Percentiles rank a stretch among this genome's conserved stretches.
Conservation (phyloP, 2,797 vertebrate species). For the Scarus forsteni region DNA sequence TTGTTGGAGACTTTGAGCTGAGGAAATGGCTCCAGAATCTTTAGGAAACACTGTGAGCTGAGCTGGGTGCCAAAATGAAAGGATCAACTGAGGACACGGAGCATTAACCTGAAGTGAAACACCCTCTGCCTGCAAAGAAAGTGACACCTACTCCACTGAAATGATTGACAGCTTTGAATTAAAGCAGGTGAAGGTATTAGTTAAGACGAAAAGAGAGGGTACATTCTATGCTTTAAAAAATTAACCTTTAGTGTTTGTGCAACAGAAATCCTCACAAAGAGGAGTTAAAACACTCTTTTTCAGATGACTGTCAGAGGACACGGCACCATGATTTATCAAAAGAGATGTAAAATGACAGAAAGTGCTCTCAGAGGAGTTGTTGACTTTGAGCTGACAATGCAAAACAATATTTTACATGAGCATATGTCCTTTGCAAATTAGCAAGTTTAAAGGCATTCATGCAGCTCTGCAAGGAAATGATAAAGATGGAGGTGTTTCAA, state of each 20-base stretch:
- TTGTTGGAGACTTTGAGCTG: conserved; percentile 13
- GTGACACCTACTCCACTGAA: conserved; percentile 6
- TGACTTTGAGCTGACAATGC: conserved; percentile 2
- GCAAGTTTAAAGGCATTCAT: neutral
- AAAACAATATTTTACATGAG: neutral
- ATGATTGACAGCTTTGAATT: conserved; percentile 40
- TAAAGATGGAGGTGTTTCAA: too few species aligned
- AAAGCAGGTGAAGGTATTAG: conserved; percentile 33
- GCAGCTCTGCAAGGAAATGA: neutral
- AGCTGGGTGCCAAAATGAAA: conserved; percentile 25
- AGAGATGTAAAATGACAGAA: conserved; percentile 13
- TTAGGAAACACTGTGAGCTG: conserved; percentile 18
- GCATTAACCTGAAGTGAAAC: conserved; percentile 40
- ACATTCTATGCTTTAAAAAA: conserved; percentile 22
- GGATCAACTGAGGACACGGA: conserved; percentile 35
- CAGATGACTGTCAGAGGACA: conserved; percentile 25
- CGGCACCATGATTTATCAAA: conserved; percentile 14
- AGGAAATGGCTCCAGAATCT: conserved; percentile 15
- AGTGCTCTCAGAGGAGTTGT: neutral
- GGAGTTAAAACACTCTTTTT: conserved; percentile 1
- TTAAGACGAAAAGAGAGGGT: conserved; percentile 16
- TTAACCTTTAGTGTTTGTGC: conserved; percentile 14
- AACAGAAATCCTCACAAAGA: conserved; percentile 28
- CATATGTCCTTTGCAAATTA: neutral
- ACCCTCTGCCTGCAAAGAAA: conserved; percentile 3